These are phyloP conservation scores for Dolichomitus sp. DNA, from an alignment of 2,888 invertebrate genomes.

Conservation along the genomic window DNA sequence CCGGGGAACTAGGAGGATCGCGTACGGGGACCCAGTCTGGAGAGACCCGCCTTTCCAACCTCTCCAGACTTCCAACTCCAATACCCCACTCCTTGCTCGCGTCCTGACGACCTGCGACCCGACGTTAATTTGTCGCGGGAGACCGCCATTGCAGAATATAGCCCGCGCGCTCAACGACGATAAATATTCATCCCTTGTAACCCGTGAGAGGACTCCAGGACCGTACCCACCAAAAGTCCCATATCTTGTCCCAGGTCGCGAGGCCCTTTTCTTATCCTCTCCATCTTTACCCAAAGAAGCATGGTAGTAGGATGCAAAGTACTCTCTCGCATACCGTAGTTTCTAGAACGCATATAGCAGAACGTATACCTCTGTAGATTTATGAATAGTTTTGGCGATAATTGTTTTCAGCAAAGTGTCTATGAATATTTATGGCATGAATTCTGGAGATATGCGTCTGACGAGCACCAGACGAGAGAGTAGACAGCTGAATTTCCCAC, in stretches of 20 bases:
- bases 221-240: slow-evolving; percentile 18
- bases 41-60: slow-evolving; percentile 22
- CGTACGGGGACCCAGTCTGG: slow-evolving; percentile 36
- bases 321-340: slow-evolving; percentile 16
- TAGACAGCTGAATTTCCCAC: neutral
- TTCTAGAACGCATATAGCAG: neutral
- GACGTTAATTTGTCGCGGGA: slow-evolving; percentile 68
- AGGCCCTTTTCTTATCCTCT: slow-evolving; percentile 47
- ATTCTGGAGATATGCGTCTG: neutral
- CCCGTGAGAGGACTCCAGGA: slow-evolving; percentile 58
- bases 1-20: slow-evolving; percentile 26
- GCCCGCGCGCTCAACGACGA: slow-evolving; percentile 56
- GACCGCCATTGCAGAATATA: slow-evolving; percentile 61
- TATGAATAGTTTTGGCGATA: slow-evolving; percentile 24
- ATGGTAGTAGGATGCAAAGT: slow-evolving; percentile 14
- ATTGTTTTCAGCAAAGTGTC: slow-evolving; percentile 4
- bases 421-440: slow-evolving; percentile 14
- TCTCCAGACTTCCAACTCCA: slow-evolving; percentile 25
- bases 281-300: slow-evolving; percentile 18
- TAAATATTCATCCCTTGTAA: slow-evolving; percentile 74
- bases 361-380: slow-evolving; percentile 5
- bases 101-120: slow-evolving; percentile 56
- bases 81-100: slow-evolving; percentile 32
- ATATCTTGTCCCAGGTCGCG: slow-evolving; percentile 60
- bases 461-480: neutral